Percentiles rank a stretch among this genome's conserved stretches.
These are phyloP conservation scores for Astreopora myriophthalma DNA, from an alignment of 64 coral and sea anemone species.

Conservation along the genomic window DNA sequence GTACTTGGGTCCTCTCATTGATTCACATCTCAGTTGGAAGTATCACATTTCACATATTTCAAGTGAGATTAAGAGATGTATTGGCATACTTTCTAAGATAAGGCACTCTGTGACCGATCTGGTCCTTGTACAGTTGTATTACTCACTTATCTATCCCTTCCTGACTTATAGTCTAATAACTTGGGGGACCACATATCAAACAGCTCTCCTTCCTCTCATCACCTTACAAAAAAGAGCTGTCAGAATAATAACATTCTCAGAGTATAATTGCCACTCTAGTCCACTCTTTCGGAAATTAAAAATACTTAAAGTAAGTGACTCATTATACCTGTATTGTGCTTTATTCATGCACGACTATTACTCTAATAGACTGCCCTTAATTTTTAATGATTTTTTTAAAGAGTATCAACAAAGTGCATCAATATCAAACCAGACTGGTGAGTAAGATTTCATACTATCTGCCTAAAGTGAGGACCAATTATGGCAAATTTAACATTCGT, in stretches of 20 bases:
- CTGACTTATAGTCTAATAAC: conserved; percentile 12
- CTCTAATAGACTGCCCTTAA: neutral
- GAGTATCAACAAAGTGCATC: conserved; percentile 17
- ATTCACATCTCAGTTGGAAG: too few relatives aligned
- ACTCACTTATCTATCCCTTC: conserved; percentile 29
- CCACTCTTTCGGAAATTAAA: neutral
- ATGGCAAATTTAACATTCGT: conserved; percentile 57
- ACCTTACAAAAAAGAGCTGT: conserved; percentile 10
- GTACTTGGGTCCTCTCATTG: too few relatives aligned
- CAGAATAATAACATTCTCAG: conserved; percentile 24
- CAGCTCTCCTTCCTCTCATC: neutral
- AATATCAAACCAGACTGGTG: conserved; percentile 49
- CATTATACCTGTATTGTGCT: neutral
- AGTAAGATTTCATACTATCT: conserved; percentile 40
- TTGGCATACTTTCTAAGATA: neutral
- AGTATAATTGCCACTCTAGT: conserved; percentile 21
- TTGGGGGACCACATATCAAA: conserved; percentile 8
- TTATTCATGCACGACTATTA: neutral
- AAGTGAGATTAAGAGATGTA: neutral
- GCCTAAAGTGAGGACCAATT: conserved; percentile 53
- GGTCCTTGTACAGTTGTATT: neutral
- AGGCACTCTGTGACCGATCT: neutral
- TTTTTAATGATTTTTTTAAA: conserved; percentile 23
- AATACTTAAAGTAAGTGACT: neutral
- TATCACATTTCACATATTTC: too few relatives aligned